Base-by-base conservation (phyloP, 2,113 vertebrate species). In the Daboia siamensis region DNA sequence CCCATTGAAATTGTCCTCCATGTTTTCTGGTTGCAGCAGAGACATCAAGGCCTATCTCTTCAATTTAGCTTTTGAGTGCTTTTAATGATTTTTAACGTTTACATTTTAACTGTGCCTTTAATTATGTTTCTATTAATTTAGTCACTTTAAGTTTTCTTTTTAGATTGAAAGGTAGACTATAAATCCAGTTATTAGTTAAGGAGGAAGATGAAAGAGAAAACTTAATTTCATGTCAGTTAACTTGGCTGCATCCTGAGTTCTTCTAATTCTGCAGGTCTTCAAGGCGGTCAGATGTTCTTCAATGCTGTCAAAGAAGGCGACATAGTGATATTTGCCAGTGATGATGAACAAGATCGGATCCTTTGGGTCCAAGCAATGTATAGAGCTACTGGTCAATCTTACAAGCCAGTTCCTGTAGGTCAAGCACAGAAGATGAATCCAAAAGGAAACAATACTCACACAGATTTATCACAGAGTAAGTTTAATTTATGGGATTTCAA, bases 311-410 rank as follows among this genome's bases (percentile, higher is more conserved):
- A 98, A 96, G 99, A 99, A 97, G 99, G 99, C 0, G 99, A 99
- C 95, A 98, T 98, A 0, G 98, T 99, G 29, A 97, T 99, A 95
- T 99, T 99, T 92, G 98, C 99, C 92, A 99, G 98, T 87, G 99
- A 99, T 0, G 99, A 99, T 84, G 99, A 99, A 52, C 98, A 99
- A 92, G 99, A 99, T 92, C 97, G 99, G 88, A 94, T 98, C 91
- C 96, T 99, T 64, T 99, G 99, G 99, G 98, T 99, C 89, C 99
- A 99, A 97, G 99, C 99, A 89, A 98, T 99, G 98, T 99, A 99
- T 93, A 98, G 99, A 59, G 99, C 99, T 94, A 99, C 99, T 7
- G 99, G 99, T 29, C 99, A 99, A 90, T 99, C 99, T 0, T 99
- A 99, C 94, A 99, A 99, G 93, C 99, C 99, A 0, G n/a, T 98